Percentiles rank a stretch among this genome's conserved stretches.
Evolutionary conservation across 2,113 vertebrate species (phyloP).

Genomic region (Tenebrosternarchus preto): DNA sequence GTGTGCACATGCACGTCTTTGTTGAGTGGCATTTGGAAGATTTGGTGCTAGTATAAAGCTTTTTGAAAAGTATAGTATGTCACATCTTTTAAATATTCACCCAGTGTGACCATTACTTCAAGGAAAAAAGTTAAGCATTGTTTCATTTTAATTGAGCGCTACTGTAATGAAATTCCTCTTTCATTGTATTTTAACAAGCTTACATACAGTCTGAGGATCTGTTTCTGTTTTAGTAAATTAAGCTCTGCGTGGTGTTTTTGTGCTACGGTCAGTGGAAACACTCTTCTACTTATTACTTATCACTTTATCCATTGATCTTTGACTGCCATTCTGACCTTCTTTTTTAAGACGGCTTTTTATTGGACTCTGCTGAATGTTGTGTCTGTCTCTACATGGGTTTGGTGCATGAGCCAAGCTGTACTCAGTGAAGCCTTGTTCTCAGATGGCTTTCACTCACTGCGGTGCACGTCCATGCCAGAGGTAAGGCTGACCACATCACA

Average conservation of each 20-base stretch:
- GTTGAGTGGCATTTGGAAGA: not conserved
- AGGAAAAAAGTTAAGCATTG: conserved; percentile 15
- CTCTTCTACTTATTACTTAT: not conserved
- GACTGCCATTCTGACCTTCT: no score
- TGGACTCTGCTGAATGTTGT: no score
- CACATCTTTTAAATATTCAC: conserved; percentile 21
- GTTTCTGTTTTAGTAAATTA: conserved; percentile 14
- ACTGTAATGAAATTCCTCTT: conserved; percentile 20
- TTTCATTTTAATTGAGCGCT: conserved; percentile 29
- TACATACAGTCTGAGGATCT: conserved; percentile 29
- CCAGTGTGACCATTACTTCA: not conserved
- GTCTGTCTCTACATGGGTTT: no score
- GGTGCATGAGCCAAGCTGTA: no score
- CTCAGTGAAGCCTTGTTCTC: no score
- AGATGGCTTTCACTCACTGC: no score
- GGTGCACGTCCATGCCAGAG: no score
- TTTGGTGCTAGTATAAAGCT: not conserved
- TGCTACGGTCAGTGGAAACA: not conserved
- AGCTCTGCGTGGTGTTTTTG: not conserved
- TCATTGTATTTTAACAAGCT: conserved; percentile 24
- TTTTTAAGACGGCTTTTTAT: no score
- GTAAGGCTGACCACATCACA: no score
- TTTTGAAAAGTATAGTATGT: not conserved
- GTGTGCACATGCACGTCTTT: conserved; percentile 13
- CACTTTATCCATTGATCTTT: not conserved